These are phyloP conservation scores for Temnothorax ravouxi DNA, from an alignment of 2,888 invertebrate species.

Conservation along the genomic window DNA sequence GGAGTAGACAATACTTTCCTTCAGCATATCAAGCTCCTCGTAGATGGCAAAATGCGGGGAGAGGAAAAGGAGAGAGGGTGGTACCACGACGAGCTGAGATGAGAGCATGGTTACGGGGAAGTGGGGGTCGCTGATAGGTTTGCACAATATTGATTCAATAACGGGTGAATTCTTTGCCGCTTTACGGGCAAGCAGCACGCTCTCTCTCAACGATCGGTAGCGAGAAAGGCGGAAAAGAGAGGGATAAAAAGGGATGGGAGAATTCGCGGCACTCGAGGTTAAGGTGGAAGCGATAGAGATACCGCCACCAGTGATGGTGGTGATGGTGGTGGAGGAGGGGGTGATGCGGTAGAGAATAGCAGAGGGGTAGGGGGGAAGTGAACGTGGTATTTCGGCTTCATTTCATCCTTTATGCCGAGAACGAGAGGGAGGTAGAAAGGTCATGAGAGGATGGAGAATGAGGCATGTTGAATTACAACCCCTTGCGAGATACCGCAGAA, in stretches of 20 bases:
- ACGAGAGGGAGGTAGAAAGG: slow-evolving; percentile 50
- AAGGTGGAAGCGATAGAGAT: slow-evolving; percentile 69
- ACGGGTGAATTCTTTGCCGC: slow-evolving; percentile 79
- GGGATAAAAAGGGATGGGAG: slow-evolving; percentile 57
- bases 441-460: slow-evolving; percentile 69
- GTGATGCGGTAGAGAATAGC: slow-evolving; percentile 71
- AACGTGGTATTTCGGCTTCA: slow-evolving; percentile 83
- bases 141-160: slow-evolving; percentile 84
- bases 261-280: slow-evolving; percentile 75
- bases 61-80: slow-evolving; percentile 29
- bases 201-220: slow-evolving; percentile 41
- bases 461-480: slow-evolving; percentile 84
- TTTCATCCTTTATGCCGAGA: slow-evolving; percentile 83
- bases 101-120: slow-evolving; percentile 54
- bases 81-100: slow-evolving; percentile 41
- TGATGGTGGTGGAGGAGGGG: slow-evolving; percentile 69
- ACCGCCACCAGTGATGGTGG: slow-evolving; percentile 47
- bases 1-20: slow-evolving; percentile 67
- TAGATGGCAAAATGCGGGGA: slow-evolving; percentile 36
- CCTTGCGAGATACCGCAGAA: slow-evolving; percentile 85
- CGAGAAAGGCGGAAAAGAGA: slow-evolving; percentile 58
- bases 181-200: slow-evolving; percentile 64
- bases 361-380: neutral
- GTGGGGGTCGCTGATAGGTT: slow-evolving; percentile 76
- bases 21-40: slow-evolving; percentile 66